Evolutionary conservation across 2,888 invertebrate species (phyloP).

Genomic region (Xylota segnis): DNA sequence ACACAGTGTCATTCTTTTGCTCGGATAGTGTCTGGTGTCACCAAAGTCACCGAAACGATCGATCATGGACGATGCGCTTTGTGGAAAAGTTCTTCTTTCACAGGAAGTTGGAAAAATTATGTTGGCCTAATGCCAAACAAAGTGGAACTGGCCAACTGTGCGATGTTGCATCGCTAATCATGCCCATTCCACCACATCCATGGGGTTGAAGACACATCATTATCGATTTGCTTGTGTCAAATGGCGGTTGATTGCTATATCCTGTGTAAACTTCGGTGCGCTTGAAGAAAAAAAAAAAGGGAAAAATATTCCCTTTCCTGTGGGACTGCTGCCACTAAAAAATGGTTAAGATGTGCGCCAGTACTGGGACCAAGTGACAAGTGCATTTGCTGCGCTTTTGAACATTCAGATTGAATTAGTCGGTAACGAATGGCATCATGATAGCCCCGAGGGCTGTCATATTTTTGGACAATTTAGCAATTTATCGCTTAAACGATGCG

Average conservation of each 20-base stretch:
- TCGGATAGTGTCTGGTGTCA: constrained; percentile 16
- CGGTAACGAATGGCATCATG: constrained; percentile 21
- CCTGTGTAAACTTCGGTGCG: neutral
- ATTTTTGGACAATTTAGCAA: constrained; percentile 24
- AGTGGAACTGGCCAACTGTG: constrained; percentile 49
- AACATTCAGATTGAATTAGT: constrained; percentile 48
- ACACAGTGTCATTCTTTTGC: constrained; percentile 41
- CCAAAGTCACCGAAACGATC: constrained; percentile 47
- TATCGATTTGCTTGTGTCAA: constrained; percentile 43
- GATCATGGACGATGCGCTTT: constrained; percentile 32
- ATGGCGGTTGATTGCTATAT: constrained; percentile 14
- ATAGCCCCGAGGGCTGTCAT: constrained; percentile 29
- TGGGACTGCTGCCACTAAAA: neutral
- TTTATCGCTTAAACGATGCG: constrained; percentile 27
- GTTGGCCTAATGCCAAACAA: constrained; percentile 67
- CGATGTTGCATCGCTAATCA: constrained; percentile 64
- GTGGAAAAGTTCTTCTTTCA: constrained; percentile 2
- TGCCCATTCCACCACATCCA: constrained; percentile 1
- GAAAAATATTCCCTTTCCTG: neutral
- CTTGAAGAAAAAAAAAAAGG: neutral
- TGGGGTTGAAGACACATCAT: neutral
- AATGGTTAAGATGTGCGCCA: neutral
- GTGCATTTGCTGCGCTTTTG: constrained; percentile 32
- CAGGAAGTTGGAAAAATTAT: constrained; percentile 26
- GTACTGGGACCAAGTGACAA: constrained; percentile 35